Conservation (phyloP, 2,113 vertebrate species). For the Carassius auratus region DNA sequence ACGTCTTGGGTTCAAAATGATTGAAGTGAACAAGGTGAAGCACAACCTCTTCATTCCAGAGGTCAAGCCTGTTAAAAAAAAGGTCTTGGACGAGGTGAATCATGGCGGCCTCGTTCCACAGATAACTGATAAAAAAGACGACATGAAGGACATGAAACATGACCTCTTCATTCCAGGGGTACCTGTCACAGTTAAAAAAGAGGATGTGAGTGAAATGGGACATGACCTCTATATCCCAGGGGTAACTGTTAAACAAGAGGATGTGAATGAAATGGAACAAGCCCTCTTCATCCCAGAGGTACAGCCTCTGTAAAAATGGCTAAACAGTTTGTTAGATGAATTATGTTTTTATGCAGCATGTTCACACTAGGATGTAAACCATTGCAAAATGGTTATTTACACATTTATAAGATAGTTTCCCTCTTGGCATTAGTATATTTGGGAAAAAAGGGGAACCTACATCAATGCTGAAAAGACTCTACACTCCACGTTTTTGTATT, state of each 20-base stretch:
- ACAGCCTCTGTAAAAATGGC: constrained; percentile 5
- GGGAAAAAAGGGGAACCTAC: constrained; percentile 10
- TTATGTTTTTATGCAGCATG: constrained; percentile 47
- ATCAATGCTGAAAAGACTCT: constrained; percentile 22
- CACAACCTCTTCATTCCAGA: constrained; percentile 57
- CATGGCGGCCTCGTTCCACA: background rate
- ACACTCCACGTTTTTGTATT: background rate
- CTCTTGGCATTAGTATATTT: background rate
- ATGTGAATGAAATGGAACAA: background rate
- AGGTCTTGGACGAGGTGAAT: too few species aligned
- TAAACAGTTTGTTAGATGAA: background rate
- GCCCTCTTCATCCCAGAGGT: background rate
- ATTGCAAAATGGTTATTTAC: constrained; percentile 29
- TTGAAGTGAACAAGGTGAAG: constrained; percentile 54
- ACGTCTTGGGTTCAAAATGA: constrained; percentile 60
- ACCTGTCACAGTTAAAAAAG: background rate
- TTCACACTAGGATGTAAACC: constrained; percentile 24
- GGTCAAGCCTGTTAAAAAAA: constrained; percentile 4
- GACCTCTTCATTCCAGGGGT: background rate
- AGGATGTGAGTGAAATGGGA: background rate
- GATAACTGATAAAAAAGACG: background rate
- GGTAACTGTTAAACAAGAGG: constrained; percentile 9
- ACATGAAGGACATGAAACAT: background rate
- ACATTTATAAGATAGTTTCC: constrained; percentile 9
- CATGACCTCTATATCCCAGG: background rate